Percentiles rank a stretch among this genome's conserved stretches.
phyloP scores from a whole-genome alignment of 2,113 vertebrate species.

The Pongo pygmaeus region DNA sequence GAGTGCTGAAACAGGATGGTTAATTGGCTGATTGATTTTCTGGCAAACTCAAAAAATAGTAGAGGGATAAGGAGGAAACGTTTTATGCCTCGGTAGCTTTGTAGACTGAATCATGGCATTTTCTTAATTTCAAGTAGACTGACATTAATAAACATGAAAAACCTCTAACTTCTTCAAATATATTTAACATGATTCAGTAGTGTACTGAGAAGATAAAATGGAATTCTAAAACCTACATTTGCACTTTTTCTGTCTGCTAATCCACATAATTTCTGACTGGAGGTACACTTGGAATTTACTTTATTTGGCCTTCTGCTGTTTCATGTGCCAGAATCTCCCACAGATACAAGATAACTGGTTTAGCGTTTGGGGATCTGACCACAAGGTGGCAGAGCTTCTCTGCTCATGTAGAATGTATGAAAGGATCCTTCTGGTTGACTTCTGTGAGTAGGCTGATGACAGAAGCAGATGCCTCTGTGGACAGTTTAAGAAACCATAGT shows the following conservation, averaged over 20 bases:
- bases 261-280: neutral
- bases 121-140: neutral
- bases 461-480: neutral
- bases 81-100: neutral
- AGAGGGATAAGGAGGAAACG: neutral
- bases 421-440: neutral
- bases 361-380: neutral
- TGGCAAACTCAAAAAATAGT: neutral
- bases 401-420: neutral
- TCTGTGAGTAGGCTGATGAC: neutral
- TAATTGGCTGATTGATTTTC: neutral
- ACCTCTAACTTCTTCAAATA: neutral
- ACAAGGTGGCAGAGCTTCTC: constrained; percentile 35
- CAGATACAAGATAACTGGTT: neutral
- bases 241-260: neutral
- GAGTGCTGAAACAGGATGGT: neutral
- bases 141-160: neutral
- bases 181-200: neutral
- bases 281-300: neutral
- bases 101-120: neutral
- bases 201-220: neutral
- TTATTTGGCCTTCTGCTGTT: neutral
- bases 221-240: neutral
- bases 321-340: neutral
- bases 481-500: neutral